phyloP scores from a whole-genome alignment of 2,797 vertebrate species.

The Pelochelys cantorii region DNA sequence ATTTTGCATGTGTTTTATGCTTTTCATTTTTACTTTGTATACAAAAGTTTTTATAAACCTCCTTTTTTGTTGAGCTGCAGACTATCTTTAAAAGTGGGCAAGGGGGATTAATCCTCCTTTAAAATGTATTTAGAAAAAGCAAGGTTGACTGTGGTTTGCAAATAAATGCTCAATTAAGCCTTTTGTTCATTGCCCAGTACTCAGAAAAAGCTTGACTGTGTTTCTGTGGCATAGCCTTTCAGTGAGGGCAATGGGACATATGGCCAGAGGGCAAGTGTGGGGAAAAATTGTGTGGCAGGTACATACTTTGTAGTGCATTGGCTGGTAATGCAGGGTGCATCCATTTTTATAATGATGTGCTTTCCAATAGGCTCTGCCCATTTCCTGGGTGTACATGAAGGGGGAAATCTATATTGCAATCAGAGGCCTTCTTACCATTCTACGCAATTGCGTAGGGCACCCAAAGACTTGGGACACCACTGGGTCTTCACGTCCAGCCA shows the following conservation, averaged over 20 bases:
- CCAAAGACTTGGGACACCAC: no score
- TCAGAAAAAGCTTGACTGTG: background rate
- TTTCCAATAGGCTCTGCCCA: background rate
- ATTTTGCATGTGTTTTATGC: conserved; percentile 13
- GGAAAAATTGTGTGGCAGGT: background rate
- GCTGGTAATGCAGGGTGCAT: background rate
- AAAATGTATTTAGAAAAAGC: background rate
- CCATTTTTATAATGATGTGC: background rate
- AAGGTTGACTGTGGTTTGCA: background rate
- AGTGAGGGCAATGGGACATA: background rate
- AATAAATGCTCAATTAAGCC: background rate
- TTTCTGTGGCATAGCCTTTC: background rate
- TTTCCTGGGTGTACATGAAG: background rate
- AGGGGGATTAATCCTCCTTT: background rate
- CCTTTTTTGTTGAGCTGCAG: background rate
- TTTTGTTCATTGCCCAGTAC: background rate
- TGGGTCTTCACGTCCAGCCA: no score
- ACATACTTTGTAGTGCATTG: background rate
- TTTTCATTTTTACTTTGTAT: conserved; percentile 17
- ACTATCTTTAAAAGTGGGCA: background rate
- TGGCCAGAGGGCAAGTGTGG: background rate
- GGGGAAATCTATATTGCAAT: no score
- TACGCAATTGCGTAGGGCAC: no score
- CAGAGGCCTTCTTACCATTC: no score
- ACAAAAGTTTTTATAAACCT: background rate